Evolutionary conservation across 2,113 vertebrate species (phyloP).

Genomic region (Phocoena phocoena): DNA sequence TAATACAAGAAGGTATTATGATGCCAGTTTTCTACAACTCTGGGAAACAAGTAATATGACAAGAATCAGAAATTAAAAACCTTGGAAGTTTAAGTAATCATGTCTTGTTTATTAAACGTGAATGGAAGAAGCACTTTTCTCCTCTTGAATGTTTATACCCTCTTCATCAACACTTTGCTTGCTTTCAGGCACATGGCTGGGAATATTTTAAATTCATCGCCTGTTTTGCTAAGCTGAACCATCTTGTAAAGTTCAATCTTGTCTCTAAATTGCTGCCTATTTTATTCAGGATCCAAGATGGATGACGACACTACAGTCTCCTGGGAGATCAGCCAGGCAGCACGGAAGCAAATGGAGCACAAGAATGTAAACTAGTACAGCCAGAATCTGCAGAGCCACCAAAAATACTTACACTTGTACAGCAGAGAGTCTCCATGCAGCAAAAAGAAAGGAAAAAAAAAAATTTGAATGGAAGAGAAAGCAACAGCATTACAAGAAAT

Average conservation of each 20-base stretch:
- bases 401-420: conserved; percentile 96
- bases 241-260: conserved; percentile 64
- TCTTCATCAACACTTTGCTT: conserved; percentile 21
- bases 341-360: conserved; percentile 80
- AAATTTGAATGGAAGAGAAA: conserved; percentile 84
- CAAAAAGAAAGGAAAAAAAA: conserved; percentile 87
- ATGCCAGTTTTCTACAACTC: neutral
- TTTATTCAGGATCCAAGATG: conserved; percentile 69
- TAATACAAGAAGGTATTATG: neutral
- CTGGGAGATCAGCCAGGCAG: conserved; percentile 73
- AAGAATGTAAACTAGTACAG: conserved; percentile 73
- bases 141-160: neutral
- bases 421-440: conserved; percentile 98
- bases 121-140: neutral
- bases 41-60: conserved; percentile 14
- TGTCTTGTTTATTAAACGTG: neutral
- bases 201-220: conserved; percentile 66
- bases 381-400: conserved; percentile 80
- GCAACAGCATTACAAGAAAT: conserved; percentile 81
- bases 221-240: conserved; percentile 26
- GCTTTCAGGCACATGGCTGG: conserved; percentile 40
- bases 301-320: conserved; percentile 66
- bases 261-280: conserved; percentile 58
- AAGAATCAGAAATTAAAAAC: neutral
- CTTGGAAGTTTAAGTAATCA: neutral